Evolutionary conservation across 2,113 vertebrate genomes (phyloP).

Genomic region (Equus quagga): DNA sequence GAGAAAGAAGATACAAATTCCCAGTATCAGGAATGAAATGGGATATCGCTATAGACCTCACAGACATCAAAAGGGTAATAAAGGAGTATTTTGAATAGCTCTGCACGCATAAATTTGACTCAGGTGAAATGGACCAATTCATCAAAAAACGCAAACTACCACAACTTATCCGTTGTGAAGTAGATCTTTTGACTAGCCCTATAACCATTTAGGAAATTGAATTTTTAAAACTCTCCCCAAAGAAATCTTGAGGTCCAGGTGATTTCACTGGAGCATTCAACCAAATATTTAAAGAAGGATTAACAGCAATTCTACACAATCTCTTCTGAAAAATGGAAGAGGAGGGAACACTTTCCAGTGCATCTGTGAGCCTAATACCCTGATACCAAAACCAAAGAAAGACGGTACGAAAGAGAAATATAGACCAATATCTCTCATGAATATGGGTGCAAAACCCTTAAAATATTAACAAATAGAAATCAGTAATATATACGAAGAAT

Average conservation of each 20-base stretch:
- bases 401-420: neutral
- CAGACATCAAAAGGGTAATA: neutral
- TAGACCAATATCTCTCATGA: neutral
- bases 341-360: neutral
- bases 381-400: neutral
- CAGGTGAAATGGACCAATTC: neutral
- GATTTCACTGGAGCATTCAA: neutral
- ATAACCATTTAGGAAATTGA: neutral
- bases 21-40: neutral
- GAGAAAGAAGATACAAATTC: neutral
- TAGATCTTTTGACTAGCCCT: neutral
- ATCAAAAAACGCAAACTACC: neutral
- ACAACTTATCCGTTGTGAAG: neutral
- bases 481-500: neutral
- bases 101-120: neutral
- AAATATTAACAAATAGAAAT: neutral
- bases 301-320: neutral
- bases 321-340: neutral
- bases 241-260: neutral
- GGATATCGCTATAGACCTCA: neutral
- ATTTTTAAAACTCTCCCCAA: neutral
- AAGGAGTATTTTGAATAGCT: neutral
- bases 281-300: neutral
- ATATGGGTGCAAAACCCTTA: neutral
- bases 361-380: neutral